Evolutionary conservation across 2,113 vertebrate species (phyloP).

Genomic region (Myrmophylax atrothorax): DNA sequence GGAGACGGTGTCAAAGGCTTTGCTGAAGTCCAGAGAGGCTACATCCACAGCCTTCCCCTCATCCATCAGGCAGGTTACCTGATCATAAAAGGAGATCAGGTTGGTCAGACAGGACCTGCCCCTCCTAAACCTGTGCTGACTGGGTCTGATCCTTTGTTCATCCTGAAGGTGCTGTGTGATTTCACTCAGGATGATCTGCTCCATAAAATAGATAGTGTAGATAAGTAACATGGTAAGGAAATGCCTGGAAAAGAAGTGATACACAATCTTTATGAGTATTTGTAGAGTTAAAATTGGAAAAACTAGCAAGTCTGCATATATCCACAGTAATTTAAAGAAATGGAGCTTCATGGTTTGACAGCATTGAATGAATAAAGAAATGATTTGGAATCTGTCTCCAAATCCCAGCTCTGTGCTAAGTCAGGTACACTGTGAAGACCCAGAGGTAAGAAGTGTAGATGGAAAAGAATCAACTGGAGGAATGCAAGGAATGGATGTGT

Average conservation of each 20-base stretch:
- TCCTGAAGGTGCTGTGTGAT: too few species aligned
- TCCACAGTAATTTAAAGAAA: background rate
- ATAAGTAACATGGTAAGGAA: accelerated
- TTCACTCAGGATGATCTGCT: background rate
- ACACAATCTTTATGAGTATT: background rate
- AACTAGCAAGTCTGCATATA: background rate
- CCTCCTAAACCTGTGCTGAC: too few species aligned
- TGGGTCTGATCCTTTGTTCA: too few species aligned
- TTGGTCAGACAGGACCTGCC: too few species aligned
- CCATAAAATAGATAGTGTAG: background rate
- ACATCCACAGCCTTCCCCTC: too few species aligned
- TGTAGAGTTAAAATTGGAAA: background rate
- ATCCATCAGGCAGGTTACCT: too few species aligned
- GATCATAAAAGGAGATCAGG: too few species aligned
- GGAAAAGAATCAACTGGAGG: background rate
- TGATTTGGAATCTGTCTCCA: background rate
- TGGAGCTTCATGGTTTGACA: background rate
- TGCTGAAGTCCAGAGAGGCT: too few species aligned
- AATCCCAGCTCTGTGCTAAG: accelerated
- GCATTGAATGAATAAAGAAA: background rate
- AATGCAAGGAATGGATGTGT: background rate
- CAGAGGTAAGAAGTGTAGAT: background rate
- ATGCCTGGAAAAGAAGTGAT: background rate
- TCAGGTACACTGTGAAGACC: background rate
- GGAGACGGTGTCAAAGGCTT: too few species aligned